These are phyloP conservation scores for Ianthella basta DNA, from an alignment of 37 sponge, comb jelly and placozoan genomes.

Conservation along the genomic window DNA sequence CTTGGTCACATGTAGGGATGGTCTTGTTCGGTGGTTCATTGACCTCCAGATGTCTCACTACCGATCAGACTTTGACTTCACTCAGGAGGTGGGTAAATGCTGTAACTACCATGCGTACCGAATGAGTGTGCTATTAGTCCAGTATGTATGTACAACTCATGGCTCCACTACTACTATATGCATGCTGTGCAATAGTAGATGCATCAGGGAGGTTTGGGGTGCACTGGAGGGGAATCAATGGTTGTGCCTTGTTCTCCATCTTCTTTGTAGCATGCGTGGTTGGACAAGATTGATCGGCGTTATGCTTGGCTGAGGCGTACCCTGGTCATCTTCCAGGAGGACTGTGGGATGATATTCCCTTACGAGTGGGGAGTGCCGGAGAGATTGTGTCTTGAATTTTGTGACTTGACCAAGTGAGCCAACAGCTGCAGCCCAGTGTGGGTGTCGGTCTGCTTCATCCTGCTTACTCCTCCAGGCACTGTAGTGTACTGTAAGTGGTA, in stretches of 20 bases:
- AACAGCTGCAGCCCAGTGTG: neutral
- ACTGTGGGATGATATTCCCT: constrained; percentile 84
- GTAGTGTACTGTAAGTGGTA: too few species aligned
- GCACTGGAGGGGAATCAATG: constrained; percentile 7
- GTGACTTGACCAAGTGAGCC: constrained; percentile 80
- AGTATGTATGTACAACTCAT: neutral
- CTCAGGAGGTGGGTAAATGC: constrained; percentile 55
- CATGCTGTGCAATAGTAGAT: neutral
- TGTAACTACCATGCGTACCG: neutral
- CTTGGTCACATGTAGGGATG: constrained; percentile 60
- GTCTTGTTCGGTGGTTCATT: constrained; percentile 89
- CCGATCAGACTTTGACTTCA: constrained; percentile 87
- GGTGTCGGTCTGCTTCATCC: neutral
- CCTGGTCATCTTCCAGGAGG: constrained; percentile 87
- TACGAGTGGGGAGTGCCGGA: constrained; percentile 86
- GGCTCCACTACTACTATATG: neutral
- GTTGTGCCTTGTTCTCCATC: neutral
- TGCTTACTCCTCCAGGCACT: neutral
- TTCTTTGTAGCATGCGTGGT: constrained; percentile 79
- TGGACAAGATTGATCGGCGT: constrained; percentile 87
- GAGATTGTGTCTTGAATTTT: constrained; percentile 82
- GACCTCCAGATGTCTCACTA: constrained; percentile 94
- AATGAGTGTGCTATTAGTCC: neutral
- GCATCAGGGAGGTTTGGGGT: neutral
- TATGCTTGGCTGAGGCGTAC: constrained; percentile 94